phyloP scores from a whole-genome alignment of 37 sponge, comb jelly and placozoan species.

The Ianthella basta region DNA sequence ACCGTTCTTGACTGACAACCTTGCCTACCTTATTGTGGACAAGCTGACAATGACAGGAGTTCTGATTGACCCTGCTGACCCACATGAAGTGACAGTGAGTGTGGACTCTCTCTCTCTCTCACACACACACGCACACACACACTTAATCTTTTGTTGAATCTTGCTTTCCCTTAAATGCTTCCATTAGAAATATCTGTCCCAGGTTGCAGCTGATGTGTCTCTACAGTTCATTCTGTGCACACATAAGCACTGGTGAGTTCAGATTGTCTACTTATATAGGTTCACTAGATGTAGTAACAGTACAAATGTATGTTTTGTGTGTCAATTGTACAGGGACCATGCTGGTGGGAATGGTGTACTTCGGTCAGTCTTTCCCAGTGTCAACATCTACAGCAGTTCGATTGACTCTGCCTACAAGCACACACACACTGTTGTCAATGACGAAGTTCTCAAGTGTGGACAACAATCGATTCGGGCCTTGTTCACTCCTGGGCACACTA shows the following conservation, averaged over 20 bases:
- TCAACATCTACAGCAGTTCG: slow-evolving; percentile 40
- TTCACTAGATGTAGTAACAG: slow-evolving; percentile 7
- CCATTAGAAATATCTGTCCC: background rate
- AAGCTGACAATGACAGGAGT: slow-evolving; percentile 46
- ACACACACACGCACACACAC: background rate
- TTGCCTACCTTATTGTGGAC: slow-evolving; percentile 73
- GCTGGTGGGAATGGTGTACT: slow-evolving; percentile 69
- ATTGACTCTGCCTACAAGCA: slow-evolving; percentile 22
- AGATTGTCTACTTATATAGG: background rate
- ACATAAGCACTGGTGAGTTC: slow-evolving; percentile 78
- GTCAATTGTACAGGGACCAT: slow-evolving; percentile 58
- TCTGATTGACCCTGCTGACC: slow-evolving; percentile 68
- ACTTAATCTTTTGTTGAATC: background rate
- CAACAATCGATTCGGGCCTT: slow-evolving; percentile 35
- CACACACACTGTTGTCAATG: background rate
- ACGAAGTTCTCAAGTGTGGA: background rate
- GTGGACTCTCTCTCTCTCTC: background rate
- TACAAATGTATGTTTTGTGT: background rate
- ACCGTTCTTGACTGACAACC: slow-evolving; percentile 65
- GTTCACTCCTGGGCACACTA: slow-evolving; percentile 77
- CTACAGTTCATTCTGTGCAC: slow-evolving; percentile 61
- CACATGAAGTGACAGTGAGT: slow-evolving; percentile 52
- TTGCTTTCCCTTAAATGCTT: background rate
- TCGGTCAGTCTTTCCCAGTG: slow-evolving; percentile 32
- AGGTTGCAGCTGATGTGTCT: slow-evolving; percentile 8